phyloP scores from a whole-genome alignment of 2,888 invertebrate species.

The Kuschelorhynchus macadamiae region DNA sequence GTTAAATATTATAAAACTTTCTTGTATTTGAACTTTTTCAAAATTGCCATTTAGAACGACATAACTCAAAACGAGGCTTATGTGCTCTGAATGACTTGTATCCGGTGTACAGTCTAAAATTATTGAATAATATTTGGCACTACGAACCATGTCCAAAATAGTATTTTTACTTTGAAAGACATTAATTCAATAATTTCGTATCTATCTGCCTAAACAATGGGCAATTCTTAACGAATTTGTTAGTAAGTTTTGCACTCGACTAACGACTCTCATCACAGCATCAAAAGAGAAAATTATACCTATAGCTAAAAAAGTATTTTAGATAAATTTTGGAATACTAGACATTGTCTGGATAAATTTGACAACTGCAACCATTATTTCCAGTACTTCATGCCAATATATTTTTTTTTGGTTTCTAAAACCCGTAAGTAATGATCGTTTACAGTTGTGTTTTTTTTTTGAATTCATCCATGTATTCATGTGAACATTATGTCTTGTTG shows the following conservation, averaged over 20 bases:
- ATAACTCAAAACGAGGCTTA: conserved; percentile 57
- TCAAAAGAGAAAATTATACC: conserved; percentile 37
- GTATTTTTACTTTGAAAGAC: conserved; percentile 15
- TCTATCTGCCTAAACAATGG: conserved; percentile 24
- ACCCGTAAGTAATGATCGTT: not conserved
- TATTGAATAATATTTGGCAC: conserved; percentile 57
- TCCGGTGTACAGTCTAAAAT: conserved; percentile 55
- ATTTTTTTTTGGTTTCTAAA: not conserved
- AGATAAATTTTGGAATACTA: conserved; percentile 15
- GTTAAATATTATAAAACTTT: conserved; percentile 44
- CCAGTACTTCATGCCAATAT: not conserved
- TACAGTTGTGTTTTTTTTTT: too few species aligned
- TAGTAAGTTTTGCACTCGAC: conserved; percentile 16
- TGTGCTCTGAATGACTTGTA: conserved; percentile 58
- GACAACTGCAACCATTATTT: not conserved
- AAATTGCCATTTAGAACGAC: conserved; percentile 42
- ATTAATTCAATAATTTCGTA: conserved; percentile 29
- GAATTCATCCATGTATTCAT: too few species aligned
- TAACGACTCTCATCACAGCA: conserved; percentile 27
- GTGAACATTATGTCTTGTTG: too few species aligned
- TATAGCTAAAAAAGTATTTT: conserved; percentile 29
- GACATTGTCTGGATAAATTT: conserved; percentile 2
- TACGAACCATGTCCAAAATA: conserved; percentile 42
- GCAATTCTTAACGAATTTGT: not conserved
- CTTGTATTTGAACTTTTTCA: conserved; percentile 48